Base-by-base conservation (phyloP, 30 jellyfish, hydroid and myxozoan genomes). In the Mastigias papua region DNA sequence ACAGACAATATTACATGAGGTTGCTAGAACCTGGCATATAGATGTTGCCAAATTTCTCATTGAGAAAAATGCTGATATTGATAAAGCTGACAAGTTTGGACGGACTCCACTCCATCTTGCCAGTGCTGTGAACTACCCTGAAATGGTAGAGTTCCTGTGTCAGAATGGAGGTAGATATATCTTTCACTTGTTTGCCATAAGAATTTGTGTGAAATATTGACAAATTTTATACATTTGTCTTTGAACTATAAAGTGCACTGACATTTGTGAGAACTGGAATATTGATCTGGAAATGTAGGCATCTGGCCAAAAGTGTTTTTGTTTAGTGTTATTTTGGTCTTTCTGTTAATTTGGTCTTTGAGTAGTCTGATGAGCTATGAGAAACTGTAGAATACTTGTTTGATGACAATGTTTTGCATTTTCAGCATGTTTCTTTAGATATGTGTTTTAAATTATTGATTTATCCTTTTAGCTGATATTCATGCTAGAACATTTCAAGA, bases 31-130 rank as follows among this genome's bases (percentile, higher is more conserved):
- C 1, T 92, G 98, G 98, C 98, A 92, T 75, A 48, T 31, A 29
- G 98, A 92, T 81, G 98, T 92, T 70, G 98, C 94, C 26, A 87
- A 86, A 54, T 92, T 92, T 79, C 70, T 92, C 19, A 29, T 79
- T 23, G 88, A 61, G 60, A 73, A 86, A 29, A 54, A 82, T 50
- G 98, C 97, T 0, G 91, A 92, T 71, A 68, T 92, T 25, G 80
- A 86, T 73, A 86, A 81, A 71, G 86, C 89, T 9, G 98, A 92
- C 58, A 80, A 68, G 31, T 92, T 54, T 86, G 98, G 98, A 0
- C 73, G 98, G 8, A 86, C 98, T 0, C 98, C 98, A 4, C 91
- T 92, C 9, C 98, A 92, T 75, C 95, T 92, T 11, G 97, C 98
- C 42, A 75, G 97, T 29, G 98, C 98, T 15, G 98, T 92, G 28